Percentiles rank a stretch among this genome's conserved stretches.
phyloP scores from a whole-genome alignment of 2,113 vertebrate genomes.

The Heterotis niloticus region DNA sequence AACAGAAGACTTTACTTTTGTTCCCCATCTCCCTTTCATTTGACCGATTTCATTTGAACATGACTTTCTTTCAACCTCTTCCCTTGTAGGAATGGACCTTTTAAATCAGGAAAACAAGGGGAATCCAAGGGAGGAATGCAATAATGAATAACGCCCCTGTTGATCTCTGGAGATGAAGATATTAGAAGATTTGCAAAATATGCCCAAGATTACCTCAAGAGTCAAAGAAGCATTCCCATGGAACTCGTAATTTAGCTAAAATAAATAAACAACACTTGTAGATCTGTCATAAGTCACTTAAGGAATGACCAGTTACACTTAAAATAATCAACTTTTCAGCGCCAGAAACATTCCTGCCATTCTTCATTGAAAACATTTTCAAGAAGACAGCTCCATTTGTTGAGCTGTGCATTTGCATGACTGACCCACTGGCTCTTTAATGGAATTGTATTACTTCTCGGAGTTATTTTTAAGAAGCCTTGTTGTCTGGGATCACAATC shows the following conservation, averaged over 20 bases:
- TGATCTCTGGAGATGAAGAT: background rate
- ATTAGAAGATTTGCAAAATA: background rate
- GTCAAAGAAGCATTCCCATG: background rate
- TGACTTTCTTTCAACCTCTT: background rate
- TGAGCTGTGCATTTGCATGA: too few relatives aligned
- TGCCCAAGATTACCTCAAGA: background rate
- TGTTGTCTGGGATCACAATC: too few relatives aligned
- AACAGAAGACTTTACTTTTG: background rate
- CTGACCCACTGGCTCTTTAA: too few relatives aligned
- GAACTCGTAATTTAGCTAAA: slow-evolving; percentile 9
- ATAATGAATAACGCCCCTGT: background rate
- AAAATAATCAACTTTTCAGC: background rate
- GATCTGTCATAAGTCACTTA: background rate
- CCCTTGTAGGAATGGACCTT: background rate
- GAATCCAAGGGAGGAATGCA: background rate
- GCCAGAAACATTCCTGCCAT: background rate
- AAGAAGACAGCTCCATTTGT: too few relatives aligned
- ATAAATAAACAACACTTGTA: background rate
- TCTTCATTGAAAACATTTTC: too few relatives aligned
- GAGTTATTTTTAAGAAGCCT: too few relatives aligned
- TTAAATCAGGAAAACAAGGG: background rate
- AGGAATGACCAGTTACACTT: slow-evolving; percentile 1
- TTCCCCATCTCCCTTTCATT: background rate
- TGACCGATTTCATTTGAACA: slow-evolving; percentile 5
- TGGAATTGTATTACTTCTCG: too few relatives aligned